phyloP scores from a whole-genome alignment of 2,797 vertebrate genomes.

The Pithecia hirsuta region DNA sequence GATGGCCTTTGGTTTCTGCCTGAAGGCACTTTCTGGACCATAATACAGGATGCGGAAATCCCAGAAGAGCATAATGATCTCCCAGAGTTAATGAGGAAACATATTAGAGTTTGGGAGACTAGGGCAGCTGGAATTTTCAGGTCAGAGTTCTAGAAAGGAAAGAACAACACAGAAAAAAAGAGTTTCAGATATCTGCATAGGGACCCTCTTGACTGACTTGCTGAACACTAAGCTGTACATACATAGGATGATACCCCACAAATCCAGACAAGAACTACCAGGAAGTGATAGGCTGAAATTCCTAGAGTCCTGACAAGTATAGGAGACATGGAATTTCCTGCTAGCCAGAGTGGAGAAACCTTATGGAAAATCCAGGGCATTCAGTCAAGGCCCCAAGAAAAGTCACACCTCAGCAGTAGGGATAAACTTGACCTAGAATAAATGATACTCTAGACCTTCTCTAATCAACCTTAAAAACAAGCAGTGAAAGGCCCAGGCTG shows the following conservation, averaged over 20 bases:
- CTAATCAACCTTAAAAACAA: constrained; percentile 7
- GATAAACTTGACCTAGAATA: constrained; percentile 6
- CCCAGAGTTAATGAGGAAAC: not conserved
- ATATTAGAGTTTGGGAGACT: not conserved
- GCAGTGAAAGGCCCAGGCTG: not conserved
- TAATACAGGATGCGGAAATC: not conserved
- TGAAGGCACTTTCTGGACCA: not conserved
- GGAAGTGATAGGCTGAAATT: not conserved
- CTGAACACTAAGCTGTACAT: not conserved
- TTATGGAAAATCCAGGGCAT: not conserved
- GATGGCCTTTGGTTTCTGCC: not conserved
- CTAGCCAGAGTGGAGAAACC: not conserved
- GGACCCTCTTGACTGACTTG: not conserved
- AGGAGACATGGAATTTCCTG: not conserved
- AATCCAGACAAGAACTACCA: not conserved
- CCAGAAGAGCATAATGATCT: not conserved
- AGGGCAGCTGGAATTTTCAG: not conserved
- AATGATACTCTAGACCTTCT: not conserved
- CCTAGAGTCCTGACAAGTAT: not conserved
- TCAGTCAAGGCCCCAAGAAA: not conserved
- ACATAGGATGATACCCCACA: not conserved
- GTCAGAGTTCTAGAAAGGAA: not conserved
- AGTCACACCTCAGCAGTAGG: not conserved
- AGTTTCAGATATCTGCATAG: not conserved
- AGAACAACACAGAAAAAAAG: not conserved